Evolutionary conservation across 2,113 vertebrate genomes (phyloP).

Genomic region (Charadrius vociferus): DNA sequence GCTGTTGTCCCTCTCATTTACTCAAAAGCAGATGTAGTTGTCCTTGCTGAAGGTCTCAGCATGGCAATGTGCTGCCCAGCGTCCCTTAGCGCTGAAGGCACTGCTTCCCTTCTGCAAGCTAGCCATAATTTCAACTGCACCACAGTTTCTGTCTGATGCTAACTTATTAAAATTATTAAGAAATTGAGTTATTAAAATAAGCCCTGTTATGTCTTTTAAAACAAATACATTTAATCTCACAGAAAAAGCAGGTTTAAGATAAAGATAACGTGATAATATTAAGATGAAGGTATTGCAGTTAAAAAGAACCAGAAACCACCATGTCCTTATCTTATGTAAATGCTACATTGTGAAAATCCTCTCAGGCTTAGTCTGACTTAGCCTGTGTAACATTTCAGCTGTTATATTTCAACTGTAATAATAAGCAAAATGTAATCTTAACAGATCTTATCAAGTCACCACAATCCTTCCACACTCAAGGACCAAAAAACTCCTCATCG

Average conservation of each 20-base stretch:
- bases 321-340: slow-evolving; percentile 54
- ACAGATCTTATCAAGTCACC: slow-evolving; percentile 40
- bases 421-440: slow-evolving; percentile 58
- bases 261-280: slow-evolving; percentile 29
- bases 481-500: slow-evolving; percentile 20
- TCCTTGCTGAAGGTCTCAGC: neutral
- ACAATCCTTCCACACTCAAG: slow-evolving; percentile 19
- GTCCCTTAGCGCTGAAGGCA: neutral
- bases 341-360: slow-evolving; percentile 62
- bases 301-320: slow-evolving; percentile 49
- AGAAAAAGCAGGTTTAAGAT: neutral
- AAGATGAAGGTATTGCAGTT: slow-evolving; percentile 47
- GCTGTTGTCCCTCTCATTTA: neutral
- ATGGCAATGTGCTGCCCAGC: neutral
- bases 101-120: neutral
- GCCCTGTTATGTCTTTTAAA: neutral
- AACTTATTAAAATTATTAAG: neutral
- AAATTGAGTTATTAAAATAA: neutral
- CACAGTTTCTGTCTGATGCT: neutral
- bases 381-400: slow-evolving; percentile 45
- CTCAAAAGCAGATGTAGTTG: neutral
- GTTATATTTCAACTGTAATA: slow-evolving; percentile 48
- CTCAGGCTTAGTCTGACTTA: slow-evolving; percentile 56
- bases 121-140: neutral
- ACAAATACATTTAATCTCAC: neutral